These are phyloP conservation scores for Ailurus styani DNA, from an alignment of 2,113 vertebrate species.

Conservation along the genomic window DNA sequence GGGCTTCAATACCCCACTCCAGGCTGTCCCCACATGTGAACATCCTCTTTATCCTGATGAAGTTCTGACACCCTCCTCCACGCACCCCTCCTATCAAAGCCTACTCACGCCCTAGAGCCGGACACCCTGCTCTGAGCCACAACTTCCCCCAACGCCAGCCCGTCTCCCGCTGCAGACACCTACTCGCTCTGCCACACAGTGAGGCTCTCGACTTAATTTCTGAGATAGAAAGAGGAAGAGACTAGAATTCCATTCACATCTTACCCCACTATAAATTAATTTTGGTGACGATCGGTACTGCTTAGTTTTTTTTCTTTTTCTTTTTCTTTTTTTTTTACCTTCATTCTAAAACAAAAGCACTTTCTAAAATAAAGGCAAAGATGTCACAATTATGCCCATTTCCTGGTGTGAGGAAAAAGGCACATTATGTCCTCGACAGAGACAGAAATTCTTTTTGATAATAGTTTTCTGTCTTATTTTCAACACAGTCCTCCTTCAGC, in stretches of 20 bases:
- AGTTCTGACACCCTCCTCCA: not conserved
- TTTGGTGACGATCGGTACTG: not conserved
- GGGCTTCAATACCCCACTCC: not conserved
- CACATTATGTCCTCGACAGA: not conserved
- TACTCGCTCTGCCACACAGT: not conserved
- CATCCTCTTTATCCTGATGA: not conserved
- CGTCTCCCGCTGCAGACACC: accelerated
- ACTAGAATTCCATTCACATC: not conserved
- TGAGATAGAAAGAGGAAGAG: not conserved
- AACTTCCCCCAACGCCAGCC: accelerated
- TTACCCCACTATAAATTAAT: not conserved
- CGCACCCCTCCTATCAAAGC: not conserved
- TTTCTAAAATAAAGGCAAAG: not conserved
- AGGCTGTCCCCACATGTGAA: not conserved
- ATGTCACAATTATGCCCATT: not conserved
- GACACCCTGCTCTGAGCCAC: not conserved
- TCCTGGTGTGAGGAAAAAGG: not conserved
- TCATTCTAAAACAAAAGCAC: not conserved
- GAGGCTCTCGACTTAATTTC: not conserved
- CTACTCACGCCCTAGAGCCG: not conserved
- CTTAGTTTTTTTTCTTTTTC: not conserved
- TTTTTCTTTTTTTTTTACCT: not conserved
- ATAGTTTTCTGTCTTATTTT: constrained; percentile 7
- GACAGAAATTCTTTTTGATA: not conserved
- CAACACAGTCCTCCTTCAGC: not conserved